Percentiles rank a stretch among this genome's conserved stretches.
Evolutionary conservation across 2,113 vertebrate genomes (phyloP).

Genomic region (Anhinga rufa): DNA sequence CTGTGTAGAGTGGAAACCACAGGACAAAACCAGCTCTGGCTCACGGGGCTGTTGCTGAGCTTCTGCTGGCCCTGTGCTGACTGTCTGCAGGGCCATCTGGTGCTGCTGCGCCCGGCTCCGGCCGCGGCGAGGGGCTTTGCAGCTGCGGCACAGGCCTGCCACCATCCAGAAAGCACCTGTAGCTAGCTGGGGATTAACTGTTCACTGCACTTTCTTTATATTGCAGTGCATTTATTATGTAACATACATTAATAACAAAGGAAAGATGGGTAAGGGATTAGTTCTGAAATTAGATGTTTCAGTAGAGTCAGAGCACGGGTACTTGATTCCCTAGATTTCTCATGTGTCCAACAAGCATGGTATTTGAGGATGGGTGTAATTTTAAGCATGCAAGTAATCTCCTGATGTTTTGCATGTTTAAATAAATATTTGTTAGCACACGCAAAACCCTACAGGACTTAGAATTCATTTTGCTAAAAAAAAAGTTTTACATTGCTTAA

Average conservation of each 20-base stretch:
- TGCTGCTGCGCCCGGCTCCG: not conserved
- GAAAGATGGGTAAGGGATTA: too few relatives aligned
- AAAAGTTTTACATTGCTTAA: not conserved
- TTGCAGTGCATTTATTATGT: rapidly evolving
- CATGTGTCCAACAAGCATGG: rapidly evolving
- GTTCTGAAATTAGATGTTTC: not conserved
- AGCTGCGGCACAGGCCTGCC: rapidly evolving
- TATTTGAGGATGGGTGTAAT: not conserved
- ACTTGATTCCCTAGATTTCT: not conserved
- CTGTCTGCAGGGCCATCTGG: conserved; percentile 3
- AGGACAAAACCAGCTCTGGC: not conserved
- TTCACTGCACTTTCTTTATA: rapidly evolving
- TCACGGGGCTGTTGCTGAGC: rapidly evolving
- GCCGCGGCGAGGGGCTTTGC: not conserved
- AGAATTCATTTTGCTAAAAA: not conserved
- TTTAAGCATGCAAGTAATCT: not conserved
- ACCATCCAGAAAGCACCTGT: not conserved
- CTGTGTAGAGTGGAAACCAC: not conserved
- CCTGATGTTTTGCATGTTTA: not conserved
- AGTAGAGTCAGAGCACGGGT: rapidly evolving
- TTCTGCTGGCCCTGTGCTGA: not conserved
- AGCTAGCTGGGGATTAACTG: not conserved
- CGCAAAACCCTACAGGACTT: not conserved
- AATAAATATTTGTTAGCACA: not conserved
- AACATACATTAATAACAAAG: rapidly evolving